A percentile compares a stretch with the other conserved stretches of the same genome.
Conservation (phyloP, 2,888 invertebrate genomes). For the Melanotus villosus region DNA sequence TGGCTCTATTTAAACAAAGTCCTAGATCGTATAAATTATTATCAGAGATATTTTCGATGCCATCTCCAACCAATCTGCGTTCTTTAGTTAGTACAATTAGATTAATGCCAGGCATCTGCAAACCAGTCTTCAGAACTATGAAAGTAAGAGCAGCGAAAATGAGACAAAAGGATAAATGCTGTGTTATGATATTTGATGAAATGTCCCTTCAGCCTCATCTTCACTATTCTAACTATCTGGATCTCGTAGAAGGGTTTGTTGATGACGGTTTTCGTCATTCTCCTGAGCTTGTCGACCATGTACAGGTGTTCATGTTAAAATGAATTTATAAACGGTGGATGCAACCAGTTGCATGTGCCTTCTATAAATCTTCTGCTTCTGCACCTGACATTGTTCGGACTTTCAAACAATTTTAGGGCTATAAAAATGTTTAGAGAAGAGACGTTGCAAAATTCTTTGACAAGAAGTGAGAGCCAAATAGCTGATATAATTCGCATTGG, state of each 20-base stretch:
- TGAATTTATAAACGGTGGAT: constrained; percentile 12
- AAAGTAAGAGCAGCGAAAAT: constrained; percentile 5
- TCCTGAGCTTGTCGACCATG: constrained; percentile 5
- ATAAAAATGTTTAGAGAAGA: constrained; percentile 9
- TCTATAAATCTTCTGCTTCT: too few species aligned
- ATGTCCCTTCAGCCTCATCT: too few species aligned
- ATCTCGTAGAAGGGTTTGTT: constrained; percentile 10
- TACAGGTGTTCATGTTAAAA: not conserved
- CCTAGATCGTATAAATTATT: too few species aligned
- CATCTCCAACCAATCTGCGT: too few species aligned
- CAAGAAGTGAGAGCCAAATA: not conserved
- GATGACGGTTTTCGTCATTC: not conserved
- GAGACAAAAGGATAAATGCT: constrained; percentile 16
- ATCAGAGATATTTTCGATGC: too few species aligned
- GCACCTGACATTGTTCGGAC: not conserved
- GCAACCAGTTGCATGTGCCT: constrained; percentile 5
- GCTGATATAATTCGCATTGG: not conserved
- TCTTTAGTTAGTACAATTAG: too few species aligned
- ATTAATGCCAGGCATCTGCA: constrained; percentile 16
- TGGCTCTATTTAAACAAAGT: too few species aligned
- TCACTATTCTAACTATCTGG: too few species aligned
- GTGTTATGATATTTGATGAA: too few species aligned
- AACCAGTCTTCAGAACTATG: constrained; percentile 21
- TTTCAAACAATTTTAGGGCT: constrained; percentile 43
- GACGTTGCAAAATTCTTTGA: not conserved